These are phyloP conservation scores for Hyles vespertilio DNA, from an alignment of 1,140 invertebrate species.

Conservation along the genomic window DNA sequence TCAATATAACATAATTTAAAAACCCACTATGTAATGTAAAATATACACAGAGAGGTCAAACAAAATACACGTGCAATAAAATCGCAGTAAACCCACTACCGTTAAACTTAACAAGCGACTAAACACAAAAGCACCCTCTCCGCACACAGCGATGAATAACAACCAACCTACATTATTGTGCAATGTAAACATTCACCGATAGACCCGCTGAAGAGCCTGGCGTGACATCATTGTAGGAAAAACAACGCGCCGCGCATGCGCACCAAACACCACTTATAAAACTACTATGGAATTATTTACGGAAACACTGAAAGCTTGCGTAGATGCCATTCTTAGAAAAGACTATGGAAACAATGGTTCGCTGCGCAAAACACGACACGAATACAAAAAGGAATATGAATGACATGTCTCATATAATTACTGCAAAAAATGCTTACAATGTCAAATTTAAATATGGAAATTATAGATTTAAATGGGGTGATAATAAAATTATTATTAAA, in stretches of 20 bases:
- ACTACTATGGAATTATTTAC: neutral
- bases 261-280: neutral
- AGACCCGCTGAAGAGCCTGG: neutral
- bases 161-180: slow-evolving; percentile 3
- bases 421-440: too few relatives aligned
- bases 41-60: neutral
- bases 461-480: too few relatives aligned
- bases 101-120: neutral
- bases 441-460: too few relatives aligned
- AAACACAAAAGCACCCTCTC: neutral
- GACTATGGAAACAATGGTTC: too few relatives aligned
- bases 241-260: slow-evolving; percentile 3
- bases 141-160: slow-evolving; percentile 2
- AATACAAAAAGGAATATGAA: too few relatives aligned
- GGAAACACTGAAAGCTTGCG: neutral
- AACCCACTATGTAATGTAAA: neutral
- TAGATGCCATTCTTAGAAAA: too few relatives aligned
- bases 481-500: neutral
- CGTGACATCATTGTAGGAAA: slow-evolving; percentile 4
- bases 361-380: too few relatives aligned
- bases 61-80: slow-evolving; percentile 5
- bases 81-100: neutral
- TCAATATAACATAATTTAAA: too few relatives aligned
- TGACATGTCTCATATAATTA: too few relatives aligned
- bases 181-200: slow-evolving; percentile 5